These are phyloP conservation scores for Chelonoidis abingdonii DNA, from an alignment of 2,113 vertebrate genomes.

Conservation along the genomic window DNA sequence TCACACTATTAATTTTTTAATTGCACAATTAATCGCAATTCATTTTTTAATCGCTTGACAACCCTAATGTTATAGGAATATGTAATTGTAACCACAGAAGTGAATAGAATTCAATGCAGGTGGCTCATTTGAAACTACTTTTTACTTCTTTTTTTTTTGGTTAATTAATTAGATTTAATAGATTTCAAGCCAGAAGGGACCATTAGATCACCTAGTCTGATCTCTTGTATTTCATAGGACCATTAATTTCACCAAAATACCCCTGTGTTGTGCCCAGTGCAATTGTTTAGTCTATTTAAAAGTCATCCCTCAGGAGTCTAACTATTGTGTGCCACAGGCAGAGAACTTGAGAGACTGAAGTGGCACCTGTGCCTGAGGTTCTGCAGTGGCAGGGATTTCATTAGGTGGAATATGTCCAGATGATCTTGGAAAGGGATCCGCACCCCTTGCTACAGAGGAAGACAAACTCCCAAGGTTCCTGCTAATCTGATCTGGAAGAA, in stretches of 20 bases:
- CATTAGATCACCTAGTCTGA: not conserved
- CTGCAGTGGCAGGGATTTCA: not conserved
- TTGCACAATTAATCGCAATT: too few relatives aligned
- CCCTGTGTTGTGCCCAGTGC: not conserved
- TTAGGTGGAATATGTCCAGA: not conserved
- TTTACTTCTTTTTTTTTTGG: not conserved
- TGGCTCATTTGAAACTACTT: not conserved
- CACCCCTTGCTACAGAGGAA: not conserved
- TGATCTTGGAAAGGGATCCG: not conserved
- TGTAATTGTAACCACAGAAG: not conserved
- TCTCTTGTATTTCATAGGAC: not conserved
- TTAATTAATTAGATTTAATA: not conserved
- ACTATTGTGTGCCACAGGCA: not conserved
- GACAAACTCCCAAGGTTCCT: not conserved
- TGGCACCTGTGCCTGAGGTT: not conserved
- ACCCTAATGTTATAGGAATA: not conserved
- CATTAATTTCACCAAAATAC: not conserved
- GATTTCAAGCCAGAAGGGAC: not conserved
- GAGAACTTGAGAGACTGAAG: not conserved
- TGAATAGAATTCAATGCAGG: not conserved
- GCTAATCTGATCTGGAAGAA: not conserved
- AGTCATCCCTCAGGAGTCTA: not conserved
- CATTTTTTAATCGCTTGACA: too few relatives aligned
- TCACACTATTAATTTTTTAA: too few relatives aligned
- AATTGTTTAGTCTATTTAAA: not conserved